Evolutionary conservation across 2,797 vertebrate species (phyloP), one percentile per base, ranked within the genome.

Genomic region (Melanotaenia boesemani): DNA sequence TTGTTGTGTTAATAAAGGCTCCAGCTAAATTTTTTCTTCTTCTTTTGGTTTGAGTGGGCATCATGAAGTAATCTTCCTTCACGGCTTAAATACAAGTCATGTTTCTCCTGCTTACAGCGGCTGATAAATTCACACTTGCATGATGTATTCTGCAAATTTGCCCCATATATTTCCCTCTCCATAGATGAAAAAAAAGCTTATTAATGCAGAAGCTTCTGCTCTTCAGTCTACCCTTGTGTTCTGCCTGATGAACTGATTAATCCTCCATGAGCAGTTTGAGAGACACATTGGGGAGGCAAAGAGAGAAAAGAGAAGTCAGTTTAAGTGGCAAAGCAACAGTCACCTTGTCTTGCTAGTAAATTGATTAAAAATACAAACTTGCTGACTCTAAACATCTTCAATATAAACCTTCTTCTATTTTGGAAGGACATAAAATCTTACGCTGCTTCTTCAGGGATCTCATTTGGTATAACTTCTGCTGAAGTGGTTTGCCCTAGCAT

Each of bases 231-330:
- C 81, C 79, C 85, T 89, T 82, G 67, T 88, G 70, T 88, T 91
- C 70, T 63, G 80, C 85, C 74, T 71, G 82, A 88, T 86, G 85
- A 87, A 86, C 76, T 90, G 87, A 89, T 87, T 79, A 62, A 87
- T 85, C 82, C 70, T 80, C 59, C 22, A 75, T 73, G 67, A 82
- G 73, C 37, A 30, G 20, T 24, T 22, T 1, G 28, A 76, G 60
- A 65, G 61, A 54, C 63, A 58, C 61, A 66, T 60, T 36, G 12
- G 24, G n/a, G 64, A 69, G 59, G 39, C 2, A 72, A 4, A 28
- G 62, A 52, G 30, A 30, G 55, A 67, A 59, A 44, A 58, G 20
- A 12, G 44, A 67, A 76, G 68, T 72, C 22, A 70, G 36, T 12
- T 34, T 39, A 74, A 66, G 56, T 69, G 80, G 63, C 44, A 72